Percentiles rank a stretch among this genome's conserved stretches.
These are phyloP conservation scores for Trachelus tabidus DNA, from an alignment of 2,888 invertebrate genomes.

Conservation along the genomic window DNA sequence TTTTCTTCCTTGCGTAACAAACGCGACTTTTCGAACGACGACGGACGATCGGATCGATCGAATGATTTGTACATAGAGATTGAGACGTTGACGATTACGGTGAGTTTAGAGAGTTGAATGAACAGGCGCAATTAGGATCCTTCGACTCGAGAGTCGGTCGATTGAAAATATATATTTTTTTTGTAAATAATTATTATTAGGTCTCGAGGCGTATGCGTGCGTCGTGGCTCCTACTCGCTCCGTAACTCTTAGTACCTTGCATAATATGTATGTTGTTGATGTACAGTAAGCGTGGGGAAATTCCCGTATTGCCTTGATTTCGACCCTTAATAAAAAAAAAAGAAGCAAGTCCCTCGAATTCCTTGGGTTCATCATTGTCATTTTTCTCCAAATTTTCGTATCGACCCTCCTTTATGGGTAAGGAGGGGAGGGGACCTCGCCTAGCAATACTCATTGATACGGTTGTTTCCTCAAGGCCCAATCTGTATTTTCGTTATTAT, in stretches of 20 bases:
- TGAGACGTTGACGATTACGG: not conserved
- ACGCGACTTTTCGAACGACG: not conserved
- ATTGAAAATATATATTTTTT: not conserved
- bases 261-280: constrained; percentile 15
- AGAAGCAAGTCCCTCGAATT: not conserved
- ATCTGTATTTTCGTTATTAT: constrained; percentile 37
- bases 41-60: not conserved
- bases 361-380: not conserved
- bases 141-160: not conserved
- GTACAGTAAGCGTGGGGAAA: not conserved
- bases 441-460: constrained; percentile 36
- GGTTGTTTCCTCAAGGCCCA: constrained; percentile 19
- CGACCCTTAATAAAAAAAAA: not conserved
- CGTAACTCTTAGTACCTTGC: constrained; percentile 31
- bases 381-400: not conserved
- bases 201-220: not conserved
- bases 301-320: not conserved
- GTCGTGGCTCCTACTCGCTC: not conserved
- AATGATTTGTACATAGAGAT: not conserved
- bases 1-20: not conserved
- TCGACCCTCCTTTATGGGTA: not conserved
- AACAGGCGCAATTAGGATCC: not conserved
- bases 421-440: not conserved
- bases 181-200: not conserved
- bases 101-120: not conserved